Conservation (phyloP, 2,888 invertebrate species). For the Drosophila acutilabella region DNA sequence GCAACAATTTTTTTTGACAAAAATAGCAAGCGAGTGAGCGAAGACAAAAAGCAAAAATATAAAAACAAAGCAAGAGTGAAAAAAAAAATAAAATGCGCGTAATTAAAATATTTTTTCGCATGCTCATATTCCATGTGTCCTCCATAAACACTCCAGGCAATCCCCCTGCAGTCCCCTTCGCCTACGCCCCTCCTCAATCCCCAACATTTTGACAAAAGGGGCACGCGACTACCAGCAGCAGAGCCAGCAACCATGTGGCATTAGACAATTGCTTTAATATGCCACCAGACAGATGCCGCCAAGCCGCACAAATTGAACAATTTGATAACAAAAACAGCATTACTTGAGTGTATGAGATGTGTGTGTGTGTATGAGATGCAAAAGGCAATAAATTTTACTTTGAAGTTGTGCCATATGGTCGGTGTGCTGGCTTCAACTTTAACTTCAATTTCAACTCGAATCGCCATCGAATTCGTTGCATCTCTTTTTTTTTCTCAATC, state of each 20-base stretch:
- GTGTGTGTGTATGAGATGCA: constrained; percentile 34
- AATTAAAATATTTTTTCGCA: constrained; percentile 73
- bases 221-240: constrained; percentile 73
- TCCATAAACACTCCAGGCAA: constrained; percentile 23
- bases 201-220: constrained; percentile 16
- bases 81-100: constrained; percentile 51
- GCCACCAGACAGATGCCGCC: constrained; percentile 56
- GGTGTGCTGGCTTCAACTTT: constrained; percentile 31
- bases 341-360: constrained; percentile 34
- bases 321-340: constrained; percentile 66
- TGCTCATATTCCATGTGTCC: constrained; percentile 60
- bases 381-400: constrained; percentile 59
- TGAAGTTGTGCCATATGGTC: constrained; percentile 61
- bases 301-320: constrained; percentile 75
- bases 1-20: constrained; percentile 62
- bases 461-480: neutral
- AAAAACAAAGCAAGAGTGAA: constrained; percentile 3
- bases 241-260: constrained; percentile 40
- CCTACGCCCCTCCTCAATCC: neutral
- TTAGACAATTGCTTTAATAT: constrained; percentile 78
- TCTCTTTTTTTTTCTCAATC: constrained; percentile 1
- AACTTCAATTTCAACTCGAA: constrained; percentile 37
- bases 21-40: constrained; percentile 63
- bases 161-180: no score
- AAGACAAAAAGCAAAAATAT: constrained; percentile 25